These are phyloP conservation scores for Ceratothoa steindachneri DNA, from an alignment of 2,888 invertebrate genomes.

Conservation along the genomic window DNA sequence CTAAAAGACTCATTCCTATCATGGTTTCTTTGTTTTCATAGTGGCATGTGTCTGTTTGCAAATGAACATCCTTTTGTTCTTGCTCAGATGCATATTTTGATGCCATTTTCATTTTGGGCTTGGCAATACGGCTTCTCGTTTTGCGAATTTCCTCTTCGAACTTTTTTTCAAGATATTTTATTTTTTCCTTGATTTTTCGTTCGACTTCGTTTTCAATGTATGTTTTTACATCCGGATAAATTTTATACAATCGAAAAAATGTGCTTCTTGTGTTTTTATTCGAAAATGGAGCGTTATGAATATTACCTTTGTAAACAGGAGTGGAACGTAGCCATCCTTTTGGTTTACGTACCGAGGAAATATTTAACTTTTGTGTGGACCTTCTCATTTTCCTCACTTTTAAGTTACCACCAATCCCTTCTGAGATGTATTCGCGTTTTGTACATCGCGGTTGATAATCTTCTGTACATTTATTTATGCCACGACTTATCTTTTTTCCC, in stretches of 20 bases:
- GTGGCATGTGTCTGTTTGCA: not conserved
- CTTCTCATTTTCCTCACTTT: not conserved
- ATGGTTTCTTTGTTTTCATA: not conserved
- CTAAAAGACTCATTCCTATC: not conserved
- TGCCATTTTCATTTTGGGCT: not conserved
- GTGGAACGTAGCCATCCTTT: not conserved
- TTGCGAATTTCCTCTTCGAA: not conserved
- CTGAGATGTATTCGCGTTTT: not conserved
- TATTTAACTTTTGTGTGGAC: not conserved
- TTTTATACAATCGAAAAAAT: constrained; percentile 1
- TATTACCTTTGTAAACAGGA: not conserved
- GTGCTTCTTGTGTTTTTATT: not conserved
- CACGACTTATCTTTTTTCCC: not conserved
- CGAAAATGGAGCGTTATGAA: not conserved
- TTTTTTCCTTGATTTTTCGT: not conserved
- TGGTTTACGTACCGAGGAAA: not conserved
- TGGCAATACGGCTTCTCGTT: no score
- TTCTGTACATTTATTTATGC: not conserved
- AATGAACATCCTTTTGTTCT: not conserved
- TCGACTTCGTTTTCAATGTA: not conserved
- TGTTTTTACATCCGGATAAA: not conserved
- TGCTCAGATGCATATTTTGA: not conserved
- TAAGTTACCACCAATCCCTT: not conserved
- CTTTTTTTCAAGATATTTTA: not conserved
- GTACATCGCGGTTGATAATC: not conserved